phyloP scores from a whole-genome alignment of 2,113 vertebrate genomes.

The Bubo scandiacus region DNA sequence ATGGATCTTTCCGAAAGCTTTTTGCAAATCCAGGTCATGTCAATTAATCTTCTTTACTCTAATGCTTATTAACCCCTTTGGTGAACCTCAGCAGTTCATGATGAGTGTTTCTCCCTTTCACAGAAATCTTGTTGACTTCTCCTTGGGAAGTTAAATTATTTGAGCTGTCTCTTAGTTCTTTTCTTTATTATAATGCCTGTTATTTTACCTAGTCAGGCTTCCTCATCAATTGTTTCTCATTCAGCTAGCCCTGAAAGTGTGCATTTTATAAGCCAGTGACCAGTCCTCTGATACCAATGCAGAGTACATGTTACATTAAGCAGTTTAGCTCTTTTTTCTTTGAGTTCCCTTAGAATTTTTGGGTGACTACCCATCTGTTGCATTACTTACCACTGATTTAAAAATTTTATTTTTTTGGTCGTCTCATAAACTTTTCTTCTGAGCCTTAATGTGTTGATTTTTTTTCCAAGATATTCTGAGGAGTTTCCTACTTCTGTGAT shows the following conservation, averaged over 20 bases:
- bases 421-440: background rate
- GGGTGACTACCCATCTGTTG: background rate
- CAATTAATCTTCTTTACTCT: background rate
- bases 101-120: background rate
- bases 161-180: background rate
- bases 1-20: background rate
- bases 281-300: background rate
- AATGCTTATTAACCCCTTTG: background rate
- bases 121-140: background rate
- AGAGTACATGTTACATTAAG: background rate
- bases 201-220: background rate
- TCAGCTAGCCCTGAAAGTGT: background rate
- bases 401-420: background rate
- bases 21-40: background rate
- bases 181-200: background rate
- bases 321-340: background rate
- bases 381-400: background rate
- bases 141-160: background rate
- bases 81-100: background rate
- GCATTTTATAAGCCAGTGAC: background rate
- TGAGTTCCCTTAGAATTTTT: background rate
- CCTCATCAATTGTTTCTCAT: background rate
- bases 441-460: background rate
- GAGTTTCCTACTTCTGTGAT: background rate
- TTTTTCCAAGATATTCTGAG: background rate